A percentile compares a stretch with the other conserved stretches of the same genome.
phyloP scores from a whole-genome alignment of 2,888 invertebrate genomes.

The Monochamus alternatus region DNA sequence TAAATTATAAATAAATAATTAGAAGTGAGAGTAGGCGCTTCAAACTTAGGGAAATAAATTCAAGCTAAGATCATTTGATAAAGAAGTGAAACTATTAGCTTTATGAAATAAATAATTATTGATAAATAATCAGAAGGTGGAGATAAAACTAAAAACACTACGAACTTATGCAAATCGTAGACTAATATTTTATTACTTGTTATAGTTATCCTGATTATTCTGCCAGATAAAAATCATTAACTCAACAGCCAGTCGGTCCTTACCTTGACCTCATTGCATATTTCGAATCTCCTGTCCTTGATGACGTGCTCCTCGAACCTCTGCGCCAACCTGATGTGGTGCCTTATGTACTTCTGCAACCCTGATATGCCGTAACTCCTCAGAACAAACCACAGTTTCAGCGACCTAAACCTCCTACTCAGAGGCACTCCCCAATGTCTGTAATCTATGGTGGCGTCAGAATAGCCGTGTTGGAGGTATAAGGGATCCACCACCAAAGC shows the following conservation, averaged over 20 bases:
- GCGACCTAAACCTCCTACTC: constrained; percentile 93
- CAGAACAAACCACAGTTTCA: constrained; percentile 98
- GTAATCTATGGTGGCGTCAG: constrained; percentile 91
- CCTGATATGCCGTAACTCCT: constrained; percentile 95
- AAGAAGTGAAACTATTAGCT: too few relatives aligned
- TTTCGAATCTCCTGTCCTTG: constrained; percentile 89
- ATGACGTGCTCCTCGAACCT: constrained; percentile 87
- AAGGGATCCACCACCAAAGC: constrained; percentile 98
- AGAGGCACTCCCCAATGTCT: constrained; percentile 99
- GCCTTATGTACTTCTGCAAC: constrained; percentile 92
- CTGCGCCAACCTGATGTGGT: constrained; percentile 92
- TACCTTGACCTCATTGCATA: constrained; percentile 94
- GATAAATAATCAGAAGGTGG: too few relatives aligned
- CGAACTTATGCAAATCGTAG: too few relatives aligned
- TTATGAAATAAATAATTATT: too few relatives aligned
- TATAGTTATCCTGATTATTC: too few relatives aligned
- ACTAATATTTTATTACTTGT: too few relatives aligned
- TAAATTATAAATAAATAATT: too few relatives aligned
- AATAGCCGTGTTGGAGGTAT: constrained; percentile 97
- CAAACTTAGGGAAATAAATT: too few relatives aligned
- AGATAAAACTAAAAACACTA: too few relatives aligned
- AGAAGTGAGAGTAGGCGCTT: too few relatives aligned
- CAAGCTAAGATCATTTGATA: too few relatives aligned
- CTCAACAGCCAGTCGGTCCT: constrained; percentile 56
- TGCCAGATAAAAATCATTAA: too few relatives aligned